Evolutionary conservation across 2,888 invertebrate species (phyloP).

Genomic region (Glyphotaelius pellucidus): DNA sequence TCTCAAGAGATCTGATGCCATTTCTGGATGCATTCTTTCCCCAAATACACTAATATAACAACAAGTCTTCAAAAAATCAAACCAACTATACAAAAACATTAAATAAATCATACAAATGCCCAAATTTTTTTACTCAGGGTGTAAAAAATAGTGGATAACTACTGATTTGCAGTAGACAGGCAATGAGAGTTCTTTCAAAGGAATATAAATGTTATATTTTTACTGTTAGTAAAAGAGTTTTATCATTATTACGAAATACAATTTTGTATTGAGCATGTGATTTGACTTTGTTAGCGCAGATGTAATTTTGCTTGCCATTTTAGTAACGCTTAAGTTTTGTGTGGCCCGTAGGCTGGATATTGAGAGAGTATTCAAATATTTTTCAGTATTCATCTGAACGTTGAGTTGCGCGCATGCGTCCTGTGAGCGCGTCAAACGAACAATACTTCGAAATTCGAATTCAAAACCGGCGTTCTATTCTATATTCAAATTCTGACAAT

Average conservation of each 20-base stretch:
- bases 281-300: not conserved
- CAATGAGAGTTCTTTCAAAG: not conserved
- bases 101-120: not conserved
- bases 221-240: not conserved
- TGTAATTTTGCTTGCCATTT: not conserved
- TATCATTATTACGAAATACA: not conserved
- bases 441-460: constrained; percentile 44
- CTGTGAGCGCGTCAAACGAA: constrained; percentile 29
- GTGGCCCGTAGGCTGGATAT: not conserved
- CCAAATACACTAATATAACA: not conserved
- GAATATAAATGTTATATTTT: not conserved
- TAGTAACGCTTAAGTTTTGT: not conserved
- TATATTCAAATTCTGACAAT: constrained; percentile 31
- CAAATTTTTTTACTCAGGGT: not conserved
- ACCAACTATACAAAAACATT: not conserved
- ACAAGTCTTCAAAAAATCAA: not conserved
- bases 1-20: not conserved
- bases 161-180: not conserved
- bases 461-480: constrained; percentile 4
- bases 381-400: constrained; percentile 42
- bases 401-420: constrained; percentile 41
- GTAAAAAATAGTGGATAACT: not conserved
- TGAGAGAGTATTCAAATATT: not conserved
- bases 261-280: not conserved
- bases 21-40: not conserved